A percentile compares a stretch with the other conserved stretches of the same genome.
Conservation (phyloP, 1,140 invertebrate species). For the Temnothorax curvispinosus region DNA sequence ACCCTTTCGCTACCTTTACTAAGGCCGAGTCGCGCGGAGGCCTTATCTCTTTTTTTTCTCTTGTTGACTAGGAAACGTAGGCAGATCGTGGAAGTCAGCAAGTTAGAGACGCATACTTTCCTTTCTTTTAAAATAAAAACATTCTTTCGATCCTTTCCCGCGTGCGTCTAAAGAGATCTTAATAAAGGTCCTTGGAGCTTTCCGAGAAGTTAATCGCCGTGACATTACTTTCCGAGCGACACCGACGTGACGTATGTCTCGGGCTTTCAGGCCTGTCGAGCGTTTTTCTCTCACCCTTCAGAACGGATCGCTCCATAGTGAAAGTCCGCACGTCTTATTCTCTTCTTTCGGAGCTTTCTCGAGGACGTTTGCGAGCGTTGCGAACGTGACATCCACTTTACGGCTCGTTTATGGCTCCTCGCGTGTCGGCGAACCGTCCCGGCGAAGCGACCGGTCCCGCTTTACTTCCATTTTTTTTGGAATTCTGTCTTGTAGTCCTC, state of each 20-base stretch:
- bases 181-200: background rate
- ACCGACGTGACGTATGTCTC: background rate
- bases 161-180: background rate
- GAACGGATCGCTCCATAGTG: background rate
- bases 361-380: background rate
- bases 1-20: background rate
- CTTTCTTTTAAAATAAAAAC: background rate
- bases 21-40: background rate
- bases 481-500: background rate
- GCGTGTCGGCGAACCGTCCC: conserved; percentile 45
- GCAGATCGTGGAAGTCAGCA: background rate
- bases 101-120: no score
- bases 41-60: background rate
- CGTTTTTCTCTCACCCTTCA: background rate
- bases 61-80: background rate
- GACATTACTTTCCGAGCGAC: background rate
- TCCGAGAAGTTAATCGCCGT: background rate
- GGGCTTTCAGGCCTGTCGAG: background rate
- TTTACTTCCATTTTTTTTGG: background rate
- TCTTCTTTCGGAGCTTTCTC: conserved; percentile 7
- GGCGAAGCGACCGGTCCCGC: conserved; percentile 54
- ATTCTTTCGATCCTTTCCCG: no score
- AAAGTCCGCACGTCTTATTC: background rate
- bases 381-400: conserved; percentile 64
- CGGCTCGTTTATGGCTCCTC: conserved; percentile 72